Base-by-base conservation (phyloP, 1,140 invertebrate species). In the Hycleus phaleratus region DNA sequence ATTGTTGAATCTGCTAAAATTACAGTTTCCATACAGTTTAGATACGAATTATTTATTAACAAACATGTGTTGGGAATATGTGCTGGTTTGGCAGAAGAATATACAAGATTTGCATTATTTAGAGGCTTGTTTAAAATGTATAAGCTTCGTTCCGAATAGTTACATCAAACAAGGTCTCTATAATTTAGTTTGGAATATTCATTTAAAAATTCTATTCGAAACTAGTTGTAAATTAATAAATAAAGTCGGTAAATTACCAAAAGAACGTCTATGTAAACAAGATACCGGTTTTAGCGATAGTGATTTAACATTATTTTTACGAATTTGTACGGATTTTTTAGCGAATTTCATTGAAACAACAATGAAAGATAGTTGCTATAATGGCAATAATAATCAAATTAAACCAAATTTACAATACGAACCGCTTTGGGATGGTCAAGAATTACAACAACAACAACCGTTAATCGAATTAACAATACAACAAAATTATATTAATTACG, bases 51-150 rank as follows among this genome's bases (percentile, higher is more conserved):
- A 87, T 38, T 72, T 96, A 26, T 74, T 95, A 38, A 82, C 86
- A 8, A 93, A 95, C 73, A 85, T 94, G 77, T 85, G 84, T 63
- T 96, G 93, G 93, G 91, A 95, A 71, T 92, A 90, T 74, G 82
- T 88, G 55, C 81, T 88, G 59, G 80, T 81, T 49, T 96, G 93
- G 93, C 87, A 88, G 71, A 90, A 87, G 73, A 82, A 87, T 63
- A 81, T 87, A 56, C 79, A 85, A 46, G 78, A 81, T 51, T 76
- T 87, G n/a, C 73, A 80, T 11, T 74, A 81, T 62, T 74, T 92
- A 2, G 74, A 82, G 58, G 81, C 83, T 8, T 81, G 84, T 0
- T 64, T 91, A 2, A 72, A 73, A 42, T 86, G 82, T 67, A 71
- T 87, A 62, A 72, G 68, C 39, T 75, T 74, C 66, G 86, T 88